Conservation (phyloP, 2,113 vertebrate genomes). For the Hydropotes inermis region DNA sequence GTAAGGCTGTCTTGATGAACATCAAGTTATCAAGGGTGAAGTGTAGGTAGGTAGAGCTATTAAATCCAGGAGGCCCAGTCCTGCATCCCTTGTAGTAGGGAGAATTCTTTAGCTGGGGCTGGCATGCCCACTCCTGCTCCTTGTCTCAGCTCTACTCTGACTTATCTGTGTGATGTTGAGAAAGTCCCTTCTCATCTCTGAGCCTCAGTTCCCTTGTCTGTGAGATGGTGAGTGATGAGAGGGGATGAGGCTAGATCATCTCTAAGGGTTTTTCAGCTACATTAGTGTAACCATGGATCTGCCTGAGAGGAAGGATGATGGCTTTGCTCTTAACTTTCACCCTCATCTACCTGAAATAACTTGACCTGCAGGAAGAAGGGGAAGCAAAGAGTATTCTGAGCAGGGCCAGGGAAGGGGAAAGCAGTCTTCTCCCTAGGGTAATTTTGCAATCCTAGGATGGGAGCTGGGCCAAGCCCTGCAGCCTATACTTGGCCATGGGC, state of each 20-base stretch:
- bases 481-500: background rate
- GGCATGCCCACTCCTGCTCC: background rate
- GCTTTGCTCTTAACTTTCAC: slow-evolving; percentile 33
- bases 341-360: slow-evolving; percentile 42
- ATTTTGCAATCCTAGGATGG: background rate
- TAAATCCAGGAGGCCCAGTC: background rate
- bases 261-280: slow-evolving; percentile 7
- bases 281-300: slow-evolving; percentile 45
- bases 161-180: background rate
- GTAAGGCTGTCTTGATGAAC: background rate
- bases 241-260: slow-evolving; percentile 22
- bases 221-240: background rate
- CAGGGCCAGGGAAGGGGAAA: background rate
- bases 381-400: slow-evolving; percentile 19
- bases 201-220: slow-evolving; percentile 19
- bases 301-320: slow-evolving; percentile 3
- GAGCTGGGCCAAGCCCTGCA: background rate
- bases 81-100: background rate
- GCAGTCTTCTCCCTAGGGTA: background rate
- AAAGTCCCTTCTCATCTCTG: slow-evolving; percentile 33
- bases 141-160: background rate
- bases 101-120: background rate
- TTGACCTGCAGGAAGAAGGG: slow-evolving; percentile 24
- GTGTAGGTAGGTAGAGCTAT: background rate
- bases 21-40: background rate